phyloP scores from a whole-genome alignment of 2,888 invertebrate genomes.

The Cheilosia scutellata region DNA sequence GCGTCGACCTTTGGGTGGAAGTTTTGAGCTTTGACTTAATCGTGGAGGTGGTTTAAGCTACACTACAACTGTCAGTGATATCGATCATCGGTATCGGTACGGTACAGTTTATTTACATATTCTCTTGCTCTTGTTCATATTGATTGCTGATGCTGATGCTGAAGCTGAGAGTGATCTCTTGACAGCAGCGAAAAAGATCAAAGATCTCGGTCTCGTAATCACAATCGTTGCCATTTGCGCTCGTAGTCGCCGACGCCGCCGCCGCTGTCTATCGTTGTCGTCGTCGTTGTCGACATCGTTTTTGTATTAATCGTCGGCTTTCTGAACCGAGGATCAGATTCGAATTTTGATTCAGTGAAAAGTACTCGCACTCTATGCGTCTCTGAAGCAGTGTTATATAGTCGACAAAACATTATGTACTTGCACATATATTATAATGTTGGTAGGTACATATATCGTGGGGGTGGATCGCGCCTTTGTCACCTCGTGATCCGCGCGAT shows the following conservation, averaged over 20 bases:
- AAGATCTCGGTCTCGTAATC: conserved; percentile 81
- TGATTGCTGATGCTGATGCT: conserved; percentile 46
- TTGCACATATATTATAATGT: too few relatives aligned
- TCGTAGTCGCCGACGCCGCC: conserved; percentile 25
- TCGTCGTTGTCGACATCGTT: conserved; percentile 37
- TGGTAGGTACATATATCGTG: conserved; percentile 1
- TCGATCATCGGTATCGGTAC: conserved; percentile 18
- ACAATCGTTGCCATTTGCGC: conserved; percentile 71
- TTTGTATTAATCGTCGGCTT: conserved; percentile 25
- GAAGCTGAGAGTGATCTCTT: conserved; percentile 78
- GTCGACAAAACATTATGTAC: neutral
- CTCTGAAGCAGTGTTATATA: neutral
- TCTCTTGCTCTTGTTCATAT: conserved; percentile 61
- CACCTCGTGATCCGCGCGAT: conserved; percentile 56
- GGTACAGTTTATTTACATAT: conserved; percentile 50
- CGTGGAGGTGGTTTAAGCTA: neutral
- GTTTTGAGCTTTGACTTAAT: neutral
- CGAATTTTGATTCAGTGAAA: conserved; percentile 27
- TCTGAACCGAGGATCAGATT: conserved; percentile 53
- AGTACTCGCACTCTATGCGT: neutral
- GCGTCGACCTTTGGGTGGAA: neutral
- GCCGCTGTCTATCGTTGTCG: conserved; percentile 43
- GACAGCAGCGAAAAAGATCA: conserved; percentile 80
- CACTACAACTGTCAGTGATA: neutral
- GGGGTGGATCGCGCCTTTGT: conserved; percentile 36